phyloP scores from a whole-genome alignment of 2,888 invertebrate genomes.

The Harpalus rufipes region DNA sequence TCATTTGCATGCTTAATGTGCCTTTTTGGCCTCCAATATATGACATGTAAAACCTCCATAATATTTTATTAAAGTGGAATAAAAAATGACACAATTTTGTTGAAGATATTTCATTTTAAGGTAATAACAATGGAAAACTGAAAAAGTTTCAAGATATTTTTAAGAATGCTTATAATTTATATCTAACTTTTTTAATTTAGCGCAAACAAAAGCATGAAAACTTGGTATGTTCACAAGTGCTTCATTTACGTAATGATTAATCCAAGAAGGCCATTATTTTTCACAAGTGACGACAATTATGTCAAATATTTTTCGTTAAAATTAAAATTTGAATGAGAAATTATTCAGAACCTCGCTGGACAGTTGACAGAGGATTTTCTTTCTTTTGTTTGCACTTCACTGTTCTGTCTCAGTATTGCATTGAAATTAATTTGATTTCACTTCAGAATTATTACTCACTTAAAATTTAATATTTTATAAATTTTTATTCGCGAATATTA shows the following conservation, averaged over 20 bases:
- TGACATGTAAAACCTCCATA: constrained; percentile 4
- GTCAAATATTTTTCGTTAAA: constrained; percentile 59
- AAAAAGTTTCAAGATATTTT: constrained; percentile 14
- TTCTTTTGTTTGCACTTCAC: constrained; percentile 34
- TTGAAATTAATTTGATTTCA: constrained; percentile 47
- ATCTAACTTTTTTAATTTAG: constrained; percentile 54
- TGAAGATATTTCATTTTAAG: constrained; percentile 40
- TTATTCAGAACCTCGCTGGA: constrained; percentile 53
- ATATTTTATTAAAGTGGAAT: constrained; percentile 1
- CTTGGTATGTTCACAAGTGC: constrained; percentile 62
- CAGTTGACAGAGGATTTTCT: constrained; percentile 44
- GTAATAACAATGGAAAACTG: constrained; percentile 27
- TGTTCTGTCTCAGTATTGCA: constrained; percentile 29
- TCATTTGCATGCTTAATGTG: constrained; percentile 22
- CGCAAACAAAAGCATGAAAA: constrained; percentile 59
- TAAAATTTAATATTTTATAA: constrained; percentile 26
- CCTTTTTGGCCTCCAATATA: neutral
- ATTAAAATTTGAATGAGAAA: constrained; percentile 64
- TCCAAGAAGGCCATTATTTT: constrained; percentile 53
- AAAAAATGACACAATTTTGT: neutral
- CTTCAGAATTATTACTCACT: constrained; percentile 2
- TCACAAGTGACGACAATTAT: constrained; percentile 62
- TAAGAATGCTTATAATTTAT: constrained; percentile 31
- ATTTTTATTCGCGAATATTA: neutral
- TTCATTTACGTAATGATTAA: constrained; percentile 63